Evolutionary conservation across 2,888 invertebrate species (phyloP), one percentile per base, ranked within the genome.

Genomic region (Bellardia pandia): DNA sequence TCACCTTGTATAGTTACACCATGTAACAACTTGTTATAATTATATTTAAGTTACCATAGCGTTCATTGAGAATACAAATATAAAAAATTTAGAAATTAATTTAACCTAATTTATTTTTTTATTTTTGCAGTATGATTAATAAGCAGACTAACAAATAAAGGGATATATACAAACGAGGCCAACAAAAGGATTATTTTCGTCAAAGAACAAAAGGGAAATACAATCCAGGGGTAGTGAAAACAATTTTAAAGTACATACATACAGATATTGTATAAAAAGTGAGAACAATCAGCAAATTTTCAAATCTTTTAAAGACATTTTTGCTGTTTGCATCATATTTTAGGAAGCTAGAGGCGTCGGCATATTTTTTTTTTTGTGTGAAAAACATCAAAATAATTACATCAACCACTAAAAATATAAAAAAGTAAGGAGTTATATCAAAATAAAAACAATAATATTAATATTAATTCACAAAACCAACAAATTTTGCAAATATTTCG

Each of bases 401-500:
- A 60, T 56, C 56, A 77, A 62, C 9, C 51, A 72, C 45, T 75
- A 56, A 75, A 42, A 42, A 51, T 9, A 23, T 42, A 16, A 48
- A 33, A 80, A 53, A 56, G 53, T 72, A 53, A 58, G 66, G 40
- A 53, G 76, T 45, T 71, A 77, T 45, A 76, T 66, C 42, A 58
- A 60, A 86, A 79, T 77, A 85, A 86, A 87, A 88, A 40, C 13
- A 42, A 33, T 16, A 48, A 58, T 45, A 45, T 45, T 71, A 79
- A 58, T 72, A 45, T 45, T 71, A 79, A 58, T 72, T 45, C 14
- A 77, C 33, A 88, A 30, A 88, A 79, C 60, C 66, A 51, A 86
- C 13, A 51, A 82, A 85, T 83, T 88, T 88, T 85, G 76, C 51
- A 84, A 86, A 85, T 60, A 72, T 81, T 72, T 85, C 83, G 86